Conservation (phyloP, 1,140 invertebrate species). For the Eciton burchellii region DNA sequence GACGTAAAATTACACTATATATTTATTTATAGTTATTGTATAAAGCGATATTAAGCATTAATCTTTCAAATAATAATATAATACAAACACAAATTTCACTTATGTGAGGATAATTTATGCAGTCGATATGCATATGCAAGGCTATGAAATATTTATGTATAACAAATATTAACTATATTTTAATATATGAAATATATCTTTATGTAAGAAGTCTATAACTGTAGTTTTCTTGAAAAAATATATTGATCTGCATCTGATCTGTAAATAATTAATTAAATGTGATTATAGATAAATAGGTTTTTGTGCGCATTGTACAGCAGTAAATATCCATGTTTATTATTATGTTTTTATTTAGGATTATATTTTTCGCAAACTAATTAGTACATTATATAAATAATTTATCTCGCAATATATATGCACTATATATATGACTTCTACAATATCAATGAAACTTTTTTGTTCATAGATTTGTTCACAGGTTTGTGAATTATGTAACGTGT, state of each 20-base stretch:
- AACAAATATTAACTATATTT: too few relatives aligned
- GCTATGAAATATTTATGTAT: background rate
- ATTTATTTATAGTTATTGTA: background rate
- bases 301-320: too few relatives aligned
- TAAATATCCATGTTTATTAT: too few relatives aligned
- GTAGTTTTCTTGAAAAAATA: background rate
- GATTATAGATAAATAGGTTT: too few relatives aligned
- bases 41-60: background rate
- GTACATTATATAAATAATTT: too few relatives aligned
- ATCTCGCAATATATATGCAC: background rate
- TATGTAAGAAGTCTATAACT: too few relatives aligned
- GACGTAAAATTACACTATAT: background rate
- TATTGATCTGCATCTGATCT: too few relatives aligned
- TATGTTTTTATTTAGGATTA: too few relatives aligned
- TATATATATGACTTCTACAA: background rate
- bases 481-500: background rate
- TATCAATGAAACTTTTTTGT: background rate
- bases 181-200: too few relatives aligned
- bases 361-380: too few relatives aligned
- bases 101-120: background rate
- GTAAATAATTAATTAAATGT: too few relatives aligned
- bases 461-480: too few relatives aligned
- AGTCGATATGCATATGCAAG: conserved; percentile 23
- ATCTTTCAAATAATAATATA: background rate
- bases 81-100: background rate